Evolutionary conservation across 2,113 vertebrate species (phyloP), one percentile per base, ranked within the genome.

Genomic region (Pangasianodon gigas): DNA sequence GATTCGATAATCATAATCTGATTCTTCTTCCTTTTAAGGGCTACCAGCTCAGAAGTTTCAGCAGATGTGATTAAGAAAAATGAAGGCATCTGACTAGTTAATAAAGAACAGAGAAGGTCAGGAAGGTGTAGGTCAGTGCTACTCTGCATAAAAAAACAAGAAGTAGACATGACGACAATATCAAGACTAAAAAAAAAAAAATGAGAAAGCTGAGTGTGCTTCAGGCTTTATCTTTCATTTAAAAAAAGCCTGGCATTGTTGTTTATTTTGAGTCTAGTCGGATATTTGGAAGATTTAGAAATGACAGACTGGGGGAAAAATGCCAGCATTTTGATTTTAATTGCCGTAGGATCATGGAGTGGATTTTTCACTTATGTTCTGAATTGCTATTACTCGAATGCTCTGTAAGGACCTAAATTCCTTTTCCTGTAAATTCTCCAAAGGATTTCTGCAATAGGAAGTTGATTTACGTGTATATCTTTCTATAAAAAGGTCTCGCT

Each of bases 11-110:
- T 41, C 82, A 46, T 9, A 26, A 65, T 84, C 52, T 46, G 26
- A 37, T 95, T 94, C 88, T 96, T 96, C 95, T 95, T 93, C 96
- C 96, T 96, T 97, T 96, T 97, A 96, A 95, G 96, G 96, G 93
- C 91, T 89, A 37, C 82, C 88, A 92, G 93, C 93, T 95, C 93
- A 56, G 37, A 74, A 2, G 24, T 62, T 83, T 51, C 44, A 14
- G 37, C 81, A 87, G 37, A 52, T 24, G n/a, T 52, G 29, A 54
- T 83, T 83, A 41, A 77, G 56, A 32, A 69, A 81, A 79, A 37
- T 3, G 32, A 84, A 75, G 58, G 51, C 77, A 60, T 71, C 32
- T 51, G 51, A 48, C 67, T 37, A 48, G 87, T 21, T 81, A n/a
- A 80, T 65, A 48, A 62, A 62, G 29, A 60, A 79, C 32, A 77